Conservation (phyloP, 1,140 invertebrate genomes). For the Caenorhabditis briggsae region DNA sequence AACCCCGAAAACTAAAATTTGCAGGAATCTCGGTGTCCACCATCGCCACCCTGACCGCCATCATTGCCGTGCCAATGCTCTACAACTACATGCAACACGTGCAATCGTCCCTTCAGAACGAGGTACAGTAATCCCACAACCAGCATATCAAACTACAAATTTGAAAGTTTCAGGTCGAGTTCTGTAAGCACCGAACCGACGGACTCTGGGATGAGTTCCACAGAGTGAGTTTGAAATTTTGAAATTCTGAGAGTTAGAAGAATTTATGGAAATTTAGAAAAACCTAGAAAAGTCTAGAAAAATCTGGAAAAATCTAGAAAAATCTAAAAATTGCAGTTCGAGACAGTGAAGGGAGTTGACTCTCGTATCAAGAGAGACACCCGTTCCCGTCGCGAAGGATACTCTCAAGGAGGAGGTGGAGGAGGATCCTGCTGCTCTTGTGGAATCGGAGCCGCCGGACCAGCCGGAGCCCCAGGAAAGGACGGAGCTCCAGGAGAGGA, state of each 20-base stretch:
- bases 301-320: no score
- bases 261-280: not conserved
- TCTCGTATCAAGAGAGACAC: conserved; percentile 57
- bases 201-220: conserved; percentile 64
- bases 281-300: no score
- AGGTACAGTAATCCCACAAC: not conserved
- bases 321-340: conserved; percentile 54
- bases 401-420: conserved; percentile 30
- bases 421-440: conserved; percentile 61
- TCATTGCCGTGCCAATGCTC: conserved; percentile 67
- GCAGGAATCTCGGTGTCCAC: conserved; percentile 61
- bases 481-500: conserved; percentile 59
- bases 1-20: not conserved
- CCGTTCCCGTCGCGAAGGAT: conserved; percentile 32
- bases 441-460: conserved; percentile 56
- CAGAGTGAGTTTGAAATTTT: conserved; percentile 40
- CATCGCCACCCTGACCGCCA: conserved; percentile 67
- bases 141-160: not conserved
- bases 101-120: conserved; percentile 65
- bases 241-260: not conserved
- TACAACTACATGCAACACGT: conserved; percentile 70
- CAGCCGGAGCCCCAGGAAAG: conserved; percentile 53
- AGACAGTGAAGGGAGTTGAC: conserved; percentile 52
- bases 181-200: conserved; percentile 60
- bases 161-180: conserved; percentile 45